Percentiles rank a stretch among this genome's conserved stretches.
Conservation (phyloP, 2,888 invertebrate genomes). For the Noctua fimbriata region DNA sequence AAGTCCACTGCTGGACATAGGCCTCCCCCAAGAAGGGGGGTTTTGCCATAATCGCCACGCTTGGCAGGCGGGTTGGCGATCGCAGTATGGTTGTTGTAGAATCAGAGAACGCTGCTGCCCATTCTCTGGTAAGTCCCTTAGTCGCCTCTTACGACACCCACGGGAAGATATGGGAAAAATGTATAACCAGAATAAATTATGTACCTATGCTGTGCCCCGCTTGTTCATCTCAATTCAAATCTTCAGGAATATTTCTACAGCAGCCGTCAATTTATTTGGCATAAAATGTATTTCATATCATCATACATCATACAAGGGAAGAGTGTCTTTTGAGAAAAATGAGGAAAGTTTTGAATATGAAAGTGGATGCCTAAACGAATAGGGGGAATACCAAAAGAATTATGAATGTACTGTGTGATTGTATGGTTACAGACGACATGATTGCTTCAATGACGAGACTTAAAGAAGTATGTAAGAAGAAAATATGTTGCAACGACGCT, state of each 20-base stretch:
- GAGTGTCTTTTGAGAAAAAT: neutral
- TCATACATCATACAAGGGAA: too few relatives aligned
- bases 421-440: neutral
- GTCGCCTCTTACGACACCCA: too few relatives aligned
- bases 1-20: too few relatives aligned
- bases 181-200: neutral
- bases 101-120: too few relatives aligned
- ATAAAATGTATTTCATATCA: neutral
- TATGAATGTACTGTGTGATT: neutral
- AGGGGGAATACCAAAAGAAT: neutral
- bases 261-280: neutral
- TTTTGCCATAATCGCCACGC: too few relatives aligned
- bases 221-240: neutral
- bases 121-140: too few relatives aligned
- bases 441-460: neutral
- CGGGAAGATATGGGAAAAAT: too few relatives aligned
- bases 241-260: neutral
- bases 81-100: too few relatives aligned
- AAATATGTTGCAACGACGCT: neutral
- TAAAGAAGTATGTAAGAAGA: neutral
- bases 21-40: too few relatives aligned
- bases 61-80: too few relatives aligned
- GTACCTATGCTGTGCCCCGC: too few relatives aligned
- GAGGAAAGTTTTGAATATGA: neutral
- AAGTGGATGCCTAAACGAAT: neutral